phyloP scores from a whole-genome alignment of 2,113 vertebrate species.

The Spizaetus ornatus region DNA sequence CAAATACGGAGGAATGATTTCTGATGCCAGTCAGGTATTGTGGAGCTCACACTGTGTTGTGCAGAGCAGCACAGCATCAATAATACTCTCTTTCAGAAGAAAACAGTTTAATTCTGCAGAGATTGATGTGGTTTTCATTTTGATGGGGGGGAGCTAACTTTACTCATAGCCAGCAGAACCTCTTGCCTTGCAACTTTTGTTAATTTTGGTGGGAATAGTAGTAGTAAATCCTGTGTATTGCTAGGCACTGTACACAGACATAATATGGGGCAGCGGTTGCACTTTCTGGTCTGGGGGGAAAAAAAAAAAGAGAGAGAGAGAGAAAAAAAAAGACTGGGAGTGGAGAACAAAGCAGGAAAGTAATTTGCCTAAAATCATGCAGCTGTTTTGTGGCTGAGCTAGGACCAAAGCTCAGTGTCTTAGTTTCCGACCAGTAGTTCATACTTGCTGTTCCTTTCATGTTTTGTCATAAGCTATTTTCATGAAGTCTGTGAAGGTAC shows the following conservation, averaged over 20 bases:
- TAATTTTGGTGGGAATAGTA: neutral
- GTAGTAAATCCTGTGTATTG: neutral
- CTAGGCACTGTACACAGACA: neutral
- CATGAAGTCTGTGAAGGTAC: neutral
- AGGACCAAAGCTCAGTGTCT: neutral
- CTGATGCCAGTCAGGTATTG: neutral
- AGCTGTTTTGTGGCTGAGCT: neutral
- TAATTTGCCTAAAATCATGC: neutral
- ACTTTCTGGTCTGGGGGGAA: neutral
- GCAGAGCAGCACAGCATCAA: rapidly evolving
- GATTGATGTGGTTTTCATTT: neutral
- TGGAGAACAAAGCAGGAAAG: neutral
- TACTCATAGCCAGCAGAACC: neutral
- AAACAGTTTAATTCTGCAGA: neutral
- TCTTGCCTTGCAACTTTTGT: neutral
- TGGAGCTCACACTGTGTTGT: neutral
- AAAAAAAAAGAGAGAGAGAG: no score
- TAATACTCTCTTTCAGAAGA: neutral
- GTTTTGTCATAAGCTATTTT: neutral
- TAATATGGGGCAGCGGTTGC: neutral
- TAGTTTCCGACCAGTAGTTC: neutral
- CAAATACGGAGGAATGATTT: neutral
- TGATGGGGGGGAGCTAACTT: neutral
- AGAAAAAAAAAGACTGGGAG: neutral
- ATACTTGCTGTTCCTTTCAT: neutral